Evolutionary conservation across 2,888 invertebrate genomes (phyloP).

Genomic region (Stenotaenia linearis): DNA sequence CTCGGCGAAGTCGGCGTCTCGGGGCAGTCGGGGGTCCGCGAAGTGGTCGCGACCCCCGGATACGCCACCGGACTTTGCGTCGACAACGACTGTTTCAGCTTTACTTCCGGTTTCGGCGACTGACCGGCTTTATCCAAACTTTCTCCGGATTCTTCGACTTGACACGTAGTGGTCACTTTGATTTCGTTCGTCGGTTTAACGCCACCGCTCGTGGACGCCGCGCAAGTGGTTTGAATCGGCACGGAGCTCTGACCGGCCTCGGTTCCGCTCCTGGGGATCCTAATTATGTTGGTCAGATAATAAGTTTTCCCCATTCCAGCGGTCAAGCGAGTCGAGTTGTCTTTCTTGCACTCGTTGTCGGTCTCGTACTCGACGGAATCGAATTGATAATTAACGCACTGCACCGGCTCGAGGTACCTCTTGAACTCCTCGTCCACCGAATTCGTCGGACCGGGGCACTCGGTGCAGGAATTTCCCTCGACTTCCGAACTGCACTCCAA

Average conservation of each 20-base stretch:
- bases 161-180: too few species aligned
- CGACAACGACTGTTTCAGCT: too few species aligned
- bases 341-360: neutral
- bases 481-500: neutral
- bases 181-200: too few species aligned
- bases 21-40: too few species aligned
- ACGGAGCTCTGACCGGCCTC: neutral
- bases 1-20: neutral
- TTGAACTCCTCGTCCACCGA: neutral
- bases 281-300: conserved; percentile 1
- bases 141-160: neutral
- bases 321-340: neutral
- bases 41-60: too few species aligned
- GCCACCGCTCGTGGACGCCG: neutral
- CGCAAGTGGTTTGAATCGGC: neutral
- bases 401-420: neutral
- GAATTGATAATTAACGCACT: neutral
- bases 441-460: too few species aligned
- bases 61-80: too few species aligned
- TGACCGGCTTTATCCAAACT: too few species aligned
- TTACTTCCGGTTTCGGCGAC: too few species aligned
- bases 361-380: neutral
- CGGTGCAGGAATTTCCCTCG: neutral
- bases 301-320: neutral
- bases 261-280: neutral